Conservation (phyloP, 2,888 invertebrate genomes). For the Vannuccia rotundouncinata region DNA sequence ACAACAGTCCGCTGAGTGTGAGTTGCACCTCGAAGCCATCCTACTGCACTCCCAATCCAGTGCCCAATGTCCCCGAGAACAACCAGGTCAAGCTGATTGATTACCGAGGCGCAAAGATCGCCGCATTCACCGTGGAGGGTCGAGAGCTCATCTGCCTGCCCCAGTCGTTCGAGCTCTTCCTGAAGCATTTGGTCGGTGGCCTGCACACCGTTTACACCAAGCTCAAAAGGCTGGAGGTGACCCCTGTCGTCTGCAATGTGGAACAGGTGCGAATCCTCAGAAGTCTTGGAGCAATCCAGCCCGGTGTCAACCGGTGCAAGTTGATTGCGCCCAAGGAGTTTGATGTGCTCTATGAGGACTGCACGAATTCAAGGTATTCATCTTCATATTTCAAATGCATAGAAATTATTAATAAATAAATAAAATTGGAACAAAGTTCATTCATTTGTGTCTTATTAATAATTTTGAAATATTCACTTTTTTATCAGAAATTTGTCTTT, state of each 20-base stretch:
- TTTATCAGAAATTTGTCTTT: no score
- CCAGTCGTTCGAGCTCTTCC: conserved; percentile 95
- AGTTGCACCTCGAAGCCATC: conserved; percentile 19
- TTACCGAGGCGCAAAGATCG: conserved; percentile 81
- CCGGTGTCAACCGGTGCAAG: conserved; percentile 98
- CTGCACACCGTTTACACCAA: conserved; percentile 99
- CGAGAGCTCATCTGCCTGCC: conserved; percentile 95
- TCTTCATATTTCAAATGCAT: no score
- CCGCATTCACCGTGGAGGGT: conserved; percentile 90
- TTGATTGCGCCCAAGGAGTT: conserved; percentile 97
- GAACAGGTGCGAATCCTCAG: conserved; percentile 97
- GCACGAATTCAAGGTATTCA: conserved; percentile 94
- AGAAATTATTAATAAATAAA: no score
- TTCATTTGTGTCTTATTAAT: no score
- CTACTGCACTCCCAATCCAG: conserved; percentile 40
- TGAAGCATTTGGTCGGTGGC: conserved; percentile 96
- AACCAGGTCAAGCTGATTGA: conserved; percentile 80
- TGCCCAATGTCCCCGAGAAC: conserved; percentile 55
- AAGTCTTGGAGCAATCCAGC: conserved; percentile 96
- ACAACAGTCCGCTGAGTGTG: not conserved
- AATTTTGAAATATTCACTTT: no score
- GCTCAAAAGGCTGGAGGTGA: conserved; percentile 94
- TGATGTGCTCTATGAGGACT: conserved; percentile 96
- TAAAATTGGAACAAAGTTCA: no score
- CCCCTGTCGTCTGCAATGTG: conserved; percentile 97